phyloP scores from a whole-genome alignment of 1,140 invertebrate species.

The Mactra quadrangularis region DNA sequence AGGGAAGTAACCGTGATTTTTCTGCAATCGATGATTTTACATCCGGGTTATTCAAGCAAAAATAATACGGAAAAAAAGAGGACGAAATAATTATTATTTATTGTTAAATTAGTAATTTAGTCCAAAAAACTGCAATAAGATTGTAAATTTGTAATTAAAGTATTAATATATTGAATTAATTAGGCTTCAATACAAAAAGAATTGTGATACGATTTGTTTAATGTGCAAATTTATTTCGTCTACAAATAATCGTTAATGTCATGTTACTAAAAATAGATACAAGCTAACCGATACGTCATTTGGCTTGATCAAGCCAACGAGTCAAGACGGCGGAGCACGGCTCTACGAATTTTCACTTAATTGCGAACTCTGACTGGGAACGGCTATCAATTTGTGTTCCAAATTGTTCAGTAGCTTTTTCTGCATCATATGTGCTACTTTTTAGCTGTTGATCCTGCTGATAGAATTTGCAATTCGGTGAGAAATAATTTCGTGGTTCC shows the following conservation, averaged over 20 bases:
- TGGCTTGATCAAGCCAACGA: slow-evolving; percentile 41
- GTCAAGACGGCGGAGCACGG: not conserved
- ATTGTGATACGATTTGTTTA: no score
- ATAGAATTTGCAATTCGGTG: slow-evolving; percentile 7
- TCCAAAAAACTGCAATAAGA: no score
- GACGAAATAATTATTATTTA: no score
- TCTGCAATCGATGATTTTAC: no score
- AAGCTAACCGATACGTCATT: slow-evolving; percentile 41
- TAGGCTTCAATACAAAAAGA: no score
- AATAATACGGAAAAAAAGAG: no score
- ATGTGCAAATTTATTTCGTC: no score
- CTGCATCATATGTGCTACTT: slow-evolving; percentile 34
- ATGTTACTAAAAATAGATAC: slow-evolving; percentile 49
- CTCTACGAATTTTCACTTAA: slow-evolving; percentile 43
- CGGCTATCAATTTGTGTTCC: not conserved
- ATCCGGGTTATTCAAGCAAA: no score
- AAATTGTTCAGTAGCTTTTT: slow-evolving; percentile 34
- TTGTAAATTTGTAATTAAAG: no score
- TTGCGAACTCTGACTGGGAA: slow-evolving; percentile 57
- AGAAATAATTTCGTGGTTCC: not conserved
- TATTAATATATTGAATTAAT: no score
- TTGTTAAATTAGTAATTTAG: no score
- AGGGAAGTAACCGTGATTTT: no score
- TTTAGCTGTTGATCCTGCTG: not conserved
- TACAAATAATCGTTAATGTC: not conserved